Conservation (phyloP, 2,888 invertebrate species). For the Yponomeuta evonymella region DNA sequence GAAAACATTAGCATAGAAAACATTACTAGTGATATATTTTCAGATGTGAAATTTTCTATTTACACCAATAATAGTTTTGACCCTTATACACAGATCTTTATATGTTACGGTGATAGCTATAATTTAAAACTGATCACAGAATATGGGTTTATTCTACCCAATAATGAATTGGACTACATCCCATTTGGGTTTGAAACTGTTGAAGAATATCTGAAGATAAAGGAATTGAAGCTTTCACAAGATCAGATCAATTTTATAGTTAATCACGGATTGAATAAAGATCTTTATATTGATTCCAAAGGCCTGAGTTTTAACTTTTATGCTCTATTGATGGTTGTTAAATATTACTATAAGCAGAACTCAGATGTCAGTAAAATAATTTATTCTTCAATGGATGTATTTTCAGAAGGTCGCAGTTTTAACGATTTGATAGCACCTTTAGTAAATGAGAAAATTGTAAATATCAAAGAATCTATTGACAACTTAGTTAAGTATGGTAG, state of each 20-base stretch:
- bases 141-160: slow-evolving; percentile 88
- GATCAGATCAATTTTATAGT: slow-evolving; percentile 80
- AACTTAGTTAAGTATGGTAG: slow-evolving; percentile 41
- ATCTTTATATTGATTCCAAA: slow-evolving; percentile 78
- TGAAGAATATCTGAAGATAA: slow-evolving; percentile 50
- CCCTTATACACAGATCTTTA: slow-evolving; percentile 86
- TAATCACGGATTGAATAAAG: slow-evolving; percentile 76
- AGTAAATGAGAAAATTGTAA: slow-evolving; percentile 44
- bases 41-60: slow-evolving; percentile 61
- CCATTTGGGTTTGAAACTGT: slow-evolving; percentile 76
- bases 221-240: slow-evolving; percentile 57
- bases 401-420: slow-evolving; percentile 52
- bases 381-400: slow-evolving; percentile 58
- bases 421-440: slow-evolving; percentile 57
- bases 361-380: slow-evolving; percentile 60
- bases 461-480: slow-evolving; percentile 44
- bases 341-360: slow-evolving; percentile 56
- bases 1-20: slow-evolving; percentile 44
- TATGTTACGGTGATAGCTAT: slow-evolving; percentile 90
- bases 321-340: slow-evolving; percentile 64
- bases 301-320: slow-evolving; percentile 82
- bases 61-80: slow-evolving; percentile 71
- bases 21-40: slow-evolving; percentile 49
- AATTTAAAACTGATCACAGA: slow-evolving; percentile 88
- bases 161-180: slow-evolving; percentile 82